Base-by-base conservation (phyloP, 2,113 vertebrate species). In the Neolamprologus fasciatus region DNA sequence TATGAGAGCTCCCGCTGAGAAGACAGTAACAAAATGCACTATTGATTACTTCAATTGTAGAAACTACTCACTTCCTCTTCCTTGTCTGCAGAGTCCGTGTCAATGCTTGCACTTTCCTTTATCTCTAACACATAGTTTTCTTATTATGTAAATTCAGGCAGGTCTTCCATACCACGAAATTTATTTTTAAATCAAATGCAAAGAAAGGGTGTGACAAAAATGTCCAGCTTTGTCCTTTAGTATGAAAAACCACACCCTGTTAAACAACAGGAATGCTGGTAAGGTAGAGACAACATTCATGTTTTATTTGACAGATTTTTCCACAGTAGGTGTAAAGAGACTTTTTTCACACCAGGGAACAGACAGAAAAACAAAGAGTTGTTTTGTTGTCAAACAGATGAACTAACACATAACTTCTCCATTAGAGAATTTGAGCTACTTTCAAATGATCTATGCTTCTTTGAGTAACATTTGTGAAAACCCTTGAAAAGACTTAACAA, bases 1-100 rank as follows among this genome's bases (percentile, higher is more conserved):
- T 95, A 97, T 95, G 89, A 98, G 95, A 94, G 96, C 96, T 95
- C 91, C 95, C 81, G 93, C 94, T 97, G 92, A 42, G 85, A 93
- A 92, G 47, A 95, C 80, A 86, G 84, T 3, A 8, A 12, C 58
- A 73, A 31, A 88, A 58, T 40, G n/a, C n/a, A 50, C 31, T 45
- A 78, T 19, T 88, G 4, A 68, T 71, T 40, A 53, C 78, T 57
- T 17, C 10, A 33, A 83, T 17, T 13, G 28, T 26, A 55, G 5
- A 85, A 58, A 80, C 42, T 7, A 7, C 4, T 80, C 17, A 35
- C 9, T 45, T 54, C 26, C 45, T 51, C 11, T 8, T 80, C 21
- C 55, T 5, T 66, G 21, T 14, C 9, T 42, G 42, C 50, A 35
- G 19, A 19, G 2, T 23, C 13, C 3, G 3, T 73, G 51, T 58